These are phyloP conservation scores for Congeria kusceri DNA, from an alignment of 2,888 invertebrate species.

Conservation along the genomic window DNA sequence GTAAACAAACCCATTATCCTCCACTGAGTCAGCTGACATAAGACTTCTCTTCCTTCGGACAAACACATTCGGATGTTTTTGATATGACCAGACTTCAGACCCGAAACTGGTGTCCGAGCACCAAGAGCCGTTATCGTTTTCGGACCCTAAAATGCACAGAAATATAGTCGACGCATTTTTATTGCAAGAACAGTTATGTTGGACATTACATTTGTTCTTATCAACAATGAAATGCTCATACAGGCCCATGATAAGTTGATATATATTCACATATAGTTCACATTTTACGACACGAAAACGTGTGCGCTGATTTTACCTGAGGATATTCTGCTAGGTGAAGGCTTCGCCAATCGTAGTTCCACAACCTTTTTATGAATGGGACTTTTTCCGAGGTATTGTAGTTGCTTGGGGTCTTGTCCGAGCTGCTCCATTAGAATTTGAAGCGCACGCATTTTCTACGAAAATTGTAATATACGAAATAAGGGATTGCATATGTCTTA, in stretches of 20 bases:
- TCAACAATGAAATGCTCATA: no score
- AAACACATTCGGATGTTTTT: no score
- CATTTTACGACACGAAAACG: background rate
- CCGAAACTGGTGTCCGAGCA: conserved; percentile 69
- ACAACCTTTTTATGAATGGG: conserved; percentile 76
- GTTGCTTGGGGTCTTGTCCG: conserved; percentile 73
- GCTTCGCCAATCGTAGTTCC: conserved; percentile 68
- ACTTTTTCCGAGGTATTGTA: conserved; percentile 64
- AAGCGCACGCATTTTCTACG: conserved; percentile 81
- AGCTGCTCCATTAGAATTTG: conserved; percentile 81
- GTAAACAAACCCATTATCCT: background rate
- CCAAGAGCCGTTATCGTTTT: conserved; percentile 68
- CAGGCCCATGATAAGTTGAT: no score
- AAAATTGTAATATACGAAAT: conserved; percentile 6
- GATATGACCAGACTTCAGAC: conserved; percentile 58
- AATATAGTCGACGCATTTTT: no score
- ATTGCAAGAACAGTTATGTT: no score
- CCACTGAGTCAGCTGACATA: background rate
- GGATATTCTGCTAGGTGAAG: conserved; percentile 72
- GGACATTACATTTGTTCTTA: no score
- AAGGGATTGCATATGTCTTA: no score
- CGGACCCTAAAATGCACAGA: conserved; percentile 48
- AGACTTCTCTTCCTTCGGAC: background rate
- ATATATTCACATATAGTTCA: background rate
- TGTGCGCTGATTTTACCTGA: conserved; percentile 56